Conservation (phyloP, 2,888 invertebrate genomes). For the Heliconius charithonia region DNA sequence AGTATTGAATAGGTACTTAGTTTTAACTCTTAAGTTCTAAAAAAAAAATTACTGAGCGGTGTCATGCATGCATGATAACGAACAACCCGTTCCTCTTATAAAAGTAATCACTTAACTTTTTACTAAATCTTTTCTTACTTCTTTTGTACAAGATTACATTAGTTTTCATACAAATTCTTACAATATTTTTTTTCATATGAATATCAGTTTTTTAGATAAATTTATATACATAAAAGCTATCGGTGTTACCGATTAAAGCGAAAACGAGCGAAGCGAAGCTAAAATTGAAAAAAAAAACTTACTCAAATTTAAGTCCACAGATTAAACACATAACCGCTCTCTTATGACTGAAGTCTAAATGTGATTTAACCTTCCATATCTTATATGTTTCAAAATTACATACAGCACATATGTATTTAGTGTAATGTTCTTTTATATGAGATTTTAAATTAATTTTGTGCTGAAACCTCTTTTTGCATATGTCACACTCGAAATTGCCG, state of each 20-base stretch:
- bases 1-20: no score
- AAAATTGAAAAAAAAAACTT: conserved; percentile 13
- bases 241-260: not conserved
- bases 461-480: conserved; percentile 32
- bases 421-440: conserved; percentile 34
- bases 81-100: no score
- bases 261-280: not conserved
- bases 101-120: no score
- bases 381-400: conserved; percentile 35
- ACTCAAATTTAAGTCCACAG: conserved; percentile 40
- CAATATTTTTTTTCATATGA: no score
- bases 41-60: no score
- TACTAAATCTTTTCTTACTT: no score
- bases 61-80: no score
- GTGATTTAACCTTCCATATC: conserved; percentile 9
- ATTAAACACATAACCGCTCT: conserved; percentile 30
- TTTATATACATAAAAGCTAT: not conserved
- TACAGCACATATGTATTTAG: conserved; percentile 34
- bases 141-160: no score
- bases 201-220: no score
- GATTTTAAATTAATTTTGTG: not conserved
- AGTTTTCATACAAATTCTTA: no score
- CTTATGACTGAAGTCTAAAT: conserved; percentile 30
- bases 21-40: no score
- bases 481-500: conserved; percentile 34